These are phyloP conservation scores for Oligia fasciuncula DNA, from an alignment of 2,888 invertebrate species.

Conservation along the genomic window DNA sequence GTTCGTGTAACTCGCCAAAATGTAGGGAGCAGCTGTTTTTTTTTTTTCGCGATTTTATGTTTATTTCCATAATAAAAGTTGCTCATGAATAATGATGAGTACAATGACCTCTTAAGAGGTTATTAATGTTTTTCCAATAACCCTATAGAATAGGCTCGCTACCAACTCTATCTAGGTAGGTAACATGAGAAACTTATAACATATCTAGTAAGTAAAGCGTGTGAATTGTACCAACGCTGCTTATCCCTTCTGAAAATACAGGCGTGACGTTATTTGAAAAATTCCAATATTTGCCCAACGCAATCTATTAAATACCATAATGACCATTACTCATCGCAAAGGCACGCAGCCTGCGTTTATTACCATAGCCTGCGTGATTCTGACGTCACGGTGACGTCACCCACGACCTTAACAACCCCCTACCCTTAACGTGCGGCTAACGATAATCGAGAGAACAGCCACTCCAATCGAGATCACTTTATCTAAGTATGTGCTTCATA, in stretches of 20 bases:
- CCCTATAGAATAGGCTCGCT: too few relatives aligned
- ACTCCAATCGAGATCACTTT: constrained; percentile 32
- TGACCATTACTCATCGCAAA: not conserved
- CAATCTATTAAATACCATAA: constrained; percentile 8
- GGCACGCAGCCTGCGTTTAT: constrained; percentile 13
- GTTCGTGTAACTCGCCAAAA: too few relatives aligned
- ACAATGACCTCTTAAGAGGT: too few relatives aligned
- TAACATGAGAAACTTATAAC: too few relatives aligned
- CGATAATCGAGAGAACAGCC: constrained; percentile 30
- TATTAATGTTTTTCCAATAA: too few relatives aligned
- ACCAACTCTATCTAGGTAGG: too few relatives aligned
- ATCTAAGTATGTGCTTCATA: constrained; percentile 25
- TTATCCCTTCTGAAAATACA: not conserved
- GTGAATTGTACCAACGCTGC: not conserved
- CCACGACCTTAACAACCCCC: constrained; percentile 31
- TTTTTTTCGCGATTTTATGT: too few relatives aligned
- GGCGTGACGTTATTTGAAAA: too few relatives aligned
- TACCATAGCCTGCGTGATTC: constrained; percentile 4
- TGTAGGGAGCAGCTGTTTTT: too few relatives aligned
- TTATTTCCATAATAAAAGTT: too few relatives aligned
- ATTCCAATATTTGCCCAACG: not conserved
- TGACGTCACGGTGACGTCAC: constrained; percentile 33
- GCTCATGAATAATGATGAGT: too few relatives aligned
- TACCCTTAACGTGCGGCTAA: constrained; percentile 14
- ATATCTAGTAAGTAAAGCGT: too few relatives aligned